These are phyloP conservation scores for Andrena praecox DNA, from an alignment of 2,888 invertebrate species.

Conservation along the genomic window DNA sequence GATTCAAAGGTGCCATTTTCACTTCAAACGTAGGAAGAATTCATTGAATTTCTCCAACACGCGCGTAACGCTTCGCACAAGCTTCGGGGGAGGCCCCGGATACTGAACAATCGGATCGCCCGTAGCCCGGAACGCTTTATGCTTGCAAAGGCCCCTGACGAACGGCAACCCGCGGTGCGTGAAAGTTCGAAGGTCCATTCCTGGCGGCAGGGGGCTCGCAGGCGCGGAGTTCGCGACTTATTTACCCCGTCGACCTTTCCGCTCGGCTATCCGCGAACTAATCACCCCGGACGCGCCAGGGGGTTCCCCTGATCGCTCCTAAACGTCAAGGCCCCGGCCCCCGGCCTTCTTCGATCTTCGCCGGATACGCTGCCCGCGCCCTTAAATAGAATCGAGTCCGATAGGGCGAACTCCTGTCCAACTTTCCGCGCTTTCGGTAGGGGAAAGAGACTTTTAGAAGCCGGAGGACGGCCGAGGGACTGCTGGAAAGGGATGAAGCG, in stretches of 20 bases:
- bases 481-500: slow-evolving; percentile 1
- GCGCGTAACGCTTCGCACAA: too few species aligned
- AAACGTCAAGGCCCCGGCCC: slow-evolving; percentile 48
- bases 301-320: slow-evolving; percentile 28
- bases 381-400: slow-evolving; percentile 54
- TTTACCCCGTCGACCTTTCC: slow-evolving; percentile 14
- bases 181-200: slow-evolving; percentile 35
- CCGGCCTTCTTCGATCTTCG: slow-evolving; percentile 41
- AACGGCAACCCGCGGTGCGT: slow-evolving; percentile 5
- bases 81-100: too few species aligned
- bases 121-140: neutral
- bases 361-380: slow-evolving; percentile 19
- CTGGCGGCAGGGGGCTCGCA: neutral
- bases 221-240: neutral
- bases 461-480: neutral
- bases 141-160: neutral
- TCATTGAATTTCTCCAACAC: too few species aligned
- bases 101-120: too few species aligned
- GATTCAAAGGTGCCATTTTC: neutral
- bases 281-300: neutral
- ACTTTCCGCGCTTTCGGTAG: slow-evolving; percentile 42
- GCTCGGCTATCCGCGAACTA: neutral
- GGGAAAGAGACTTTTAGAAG: slow-evolving; percentile 30
- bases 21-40: too few species aligned
- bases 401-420: slow-evolving; percentile 35